Evolutionary conservation across 2,888 invertebrate genomes (phyloP), one percentile per base, ranked within the genome.

Genomic region (Diabrotica balteata): DNA sequence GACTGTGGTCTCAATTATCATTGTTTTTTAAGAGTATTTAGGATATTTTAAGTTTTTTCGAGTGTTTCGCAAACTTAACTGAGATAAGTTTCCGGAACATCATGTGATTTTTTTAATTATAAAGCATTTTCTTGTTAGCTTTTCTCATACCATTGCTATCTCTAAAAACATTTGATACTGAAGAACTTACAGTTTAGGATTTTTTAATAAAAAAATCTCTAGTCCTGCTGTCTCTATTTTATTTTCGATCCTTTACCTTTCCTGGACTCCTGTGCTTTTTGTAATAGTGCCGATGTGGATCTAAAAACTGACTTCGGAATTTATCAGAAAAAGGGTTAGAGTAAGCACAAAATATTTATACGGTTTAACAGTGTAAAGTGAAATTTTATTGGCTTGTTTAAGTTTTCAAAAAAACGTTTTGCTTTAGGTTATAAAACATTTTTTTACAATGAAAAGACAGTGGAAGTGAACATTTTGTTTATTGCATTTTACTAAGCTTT

Each of bases 171-270:
- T 84, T 84, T 84, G 88, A 88, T 88, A 88, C 88, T 88, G 88
- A 87, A 86, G 86, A 84, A 84, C 83, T 86, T 86, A 87, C 86
- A 86, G 80, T 82, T 83, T 83, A 82, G 83, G 81, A 82, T 83
- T 83, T 84, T 84, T 82, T 82, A 82, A 83, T 81, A 81, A 86
- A 81, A 87, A 88, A 88, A 87, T 88, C 88, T 89, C 89, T 89
- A 89, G 89, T 89, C 89, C 88, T 87, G 87, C 87, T 87, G 87
- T 87, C 79, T 80, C 76, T 80, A 79, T 81, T 79, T 80, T 80
- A 72, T 68, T 70, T 68, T 70, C 50, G 55, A 65, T 68, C 66
- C 67, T 66, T 63, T 53, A 65, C 67, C 66, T 62, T 62, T 61
- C 57, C 62, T 49, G 42, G 22, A 5, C 50, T n/a, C 57, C 55